Percentiles rank a stretch among this genome's conserved stretches.
phyloP scores from a whole-genome alignment of 2,888 invertebrate species.

The Epinotia bilunana region DNA sequence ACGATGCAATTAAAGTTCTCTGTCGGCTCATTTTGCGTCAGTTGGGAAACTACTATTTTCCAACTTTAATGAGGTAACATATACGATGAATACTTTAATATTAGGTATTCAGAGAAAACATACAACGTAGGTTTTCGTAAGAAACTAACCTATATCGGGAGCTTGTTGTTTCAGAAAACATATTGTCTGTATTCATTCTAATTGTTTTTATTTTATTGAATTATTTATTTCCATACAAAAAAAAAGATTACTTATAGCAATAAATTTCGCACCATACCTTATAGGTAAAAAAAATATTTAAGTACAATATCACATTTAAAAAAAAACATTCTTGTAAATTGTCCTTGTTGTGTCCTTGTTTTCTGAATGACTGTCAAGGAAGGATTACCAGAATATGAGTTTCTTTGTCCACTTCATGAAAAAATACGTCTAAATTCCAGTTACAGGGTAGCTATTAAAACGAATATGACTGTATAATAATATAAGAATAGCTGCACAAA shows the following conservation, averaged over 20 bases:
- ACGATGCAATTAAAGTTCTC: conserved; percentile 67
- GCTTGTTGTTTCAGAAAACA: too few relatives aligned
- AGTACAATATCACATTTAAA: too few relatives aligned
- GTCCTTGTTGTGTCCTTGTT: background rate
- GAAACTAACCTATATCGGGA: background rate
- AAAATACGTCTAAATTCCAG: background rate
- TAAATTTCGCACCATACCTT: too few relatives aligned
- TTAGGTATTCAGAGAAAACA: too few relatives aligned
- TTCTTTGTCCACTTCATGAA: background rate
- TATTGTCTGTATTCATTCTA: too few relatives aligned
- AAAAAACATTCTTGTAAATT: too few relatives aligned
- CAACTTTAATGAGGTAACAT: conserved; percentile 3
- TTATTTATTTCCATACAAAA: too few relatives aligned
- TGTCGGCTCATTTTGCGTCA: conserved; percentile 52
- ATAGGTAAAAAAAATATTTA: too few relatives aligned
- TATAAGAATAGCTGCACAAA: too few relatives aligned
- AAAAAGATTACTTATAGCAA: too few relatives aligned
- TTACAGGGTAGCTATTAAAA: background rate
- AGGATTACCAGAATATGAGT: background rate
- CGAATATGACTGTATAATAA: background rate
- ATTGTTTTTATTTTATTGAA: too few relatives aligned
- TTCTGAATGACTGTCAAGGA: background rate
- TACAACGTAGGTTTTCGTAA: background rate
- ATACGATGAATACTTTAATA: background rate
- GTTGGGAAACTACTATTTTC: conserved; percentile 26